Evolutionary conservation across 2,113 vertebrate species (phyloP), one percentile per base, ranked within the genome.

Genomic region (Xiphophorus maculatus): DNA sequence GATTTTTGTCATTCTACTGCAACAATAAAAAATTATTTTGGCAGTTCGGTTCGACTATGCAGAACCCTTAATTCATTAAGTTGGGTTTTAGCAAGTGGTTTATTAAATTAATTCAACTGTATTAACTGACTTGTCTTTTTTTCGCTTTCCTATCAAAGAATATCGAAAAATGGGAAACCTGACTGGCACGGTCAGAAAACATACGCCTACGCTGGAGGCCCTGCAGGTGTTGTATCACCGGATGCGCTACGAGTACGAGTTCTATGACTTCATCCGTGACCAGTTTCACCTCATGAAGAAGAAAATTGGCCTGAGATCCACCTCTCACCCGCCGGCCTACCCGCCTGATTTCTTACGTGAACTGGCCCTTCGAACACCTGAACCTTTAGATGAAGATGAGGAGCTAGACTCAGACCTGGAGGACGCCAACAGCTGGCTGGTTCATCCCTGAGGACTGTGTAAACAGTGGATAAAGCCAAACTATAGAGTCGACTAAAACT

Each of bases 121-220:
- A 42, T 1, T 11, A 22, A 8, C 7, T 75, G 22, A 75, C 60
- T 76, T 8, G 1, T 25, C 5, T 82, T 51, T 79, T 5, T 37
- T 64, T 0, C 42, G n/a, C 13, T 5, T 13, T 63, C 1, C 28
- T 66, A 22, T 76, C 2, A 48, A 68, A 99, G 98, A 97, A 70
- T 97, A 98, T 76, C 96, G 93, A 90, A 98, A 97, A 86, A 95
- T 98, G 93, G 98, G 98, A 61, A 99, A 99, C 90, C 92, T 98
- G 94, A 99, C 98, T 54, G 97, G 97, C 81, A 99, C 98, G 3
- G 96, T 99, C 74, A 97, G 96, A 76, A 99, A 99, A 90, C 95
- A 97, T 33, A 94, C 95, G 11, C 98, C 98, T 28, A 96, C 97
- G 62, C 94, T 96, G 15, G 96, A 98, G 90, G 98, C 98, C 4